Evolutionary conservation across 2,888 invertebrate genomes (phyloP), one percentile per base, ranked within the genome.

Genomic region (Theretra japonica): DNA sequence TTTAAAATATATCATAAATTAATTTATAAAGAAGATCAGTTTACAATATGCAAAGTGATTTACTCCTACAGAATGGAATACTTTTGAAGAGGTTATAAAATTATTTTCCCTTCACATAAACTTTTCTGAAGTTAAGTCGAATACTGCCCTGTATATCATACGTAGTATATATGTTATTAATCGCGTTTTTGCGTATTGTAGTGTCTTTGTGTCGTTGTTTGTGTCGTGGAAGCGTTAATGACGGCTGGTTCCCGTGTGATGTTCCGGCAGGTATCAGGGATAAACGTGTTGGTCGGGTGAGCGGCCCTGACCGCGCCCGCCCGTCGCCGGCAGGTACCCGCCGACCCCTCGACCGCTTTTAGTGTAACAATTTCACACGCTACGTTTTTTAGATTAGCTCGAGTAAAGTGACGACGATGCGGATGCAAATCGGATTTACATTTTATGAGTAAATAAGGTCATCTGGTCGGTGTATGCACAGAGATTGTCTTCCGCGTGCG

Each of bases 401-500:
- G 75, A 76, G 72, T 74, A 76, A 75, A 72, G 70, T 72, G 58
- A 72, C 75, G 74, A 73, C 75, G 77, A 74, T 69, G 71, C 75
- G 71, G 68, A 77, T 77, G 76, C 77, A 79, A 83, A 83, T 83
- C 76, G 78, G 82, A 84, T 84, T 85, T 82, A 83, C 82, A 82
- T 86, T 85, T 85, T 75, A 79, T 81, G 80, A 82, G 80, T 82
- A 83, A 86, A 88, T 88, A 90, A 89, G 90, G 89, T 90, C 87
- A 85, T 80, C 91, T 84, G 88, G 90, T 87, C 82, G 80, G 78
- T 82, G 81, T 85, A 80, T 86, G 84, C 80, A 84, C 82, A 90
- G 93, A 90, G 94, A 94, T 90, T 94, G 94, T 92, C 90, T 94
- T 94, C 94, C 94, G 94, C 82, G 84, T 92, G 82, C 80, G 73